Conservation (phyloP, 2,888 invertebrate genomes). For the Apodemia mormo region DNA sequence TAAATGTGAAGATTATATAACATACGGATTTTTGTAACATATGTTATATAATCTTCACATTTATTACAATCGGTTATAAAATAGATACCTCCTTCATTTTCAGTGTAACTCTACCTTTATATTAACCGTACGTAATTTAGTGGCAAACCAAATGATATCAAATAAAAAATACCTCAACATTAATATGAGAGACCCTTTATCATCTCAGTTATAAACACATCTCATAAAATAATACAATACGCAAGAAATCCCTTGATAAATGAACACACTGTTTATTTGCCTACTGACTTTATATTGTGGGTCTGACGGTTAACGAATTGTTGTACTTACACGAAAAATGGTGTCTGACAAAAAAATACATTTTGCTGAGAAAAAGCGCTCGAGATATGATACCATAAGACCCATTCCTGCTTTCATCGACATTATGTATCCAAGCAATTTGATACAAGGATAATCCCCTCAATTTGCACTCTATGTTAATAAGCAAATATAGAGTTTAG, state of each 20-base stretch:
- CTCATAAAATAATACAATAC: conserved; percentile 13
- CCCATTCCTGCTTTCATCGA: not conserved
- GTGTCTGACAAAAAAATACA: conserved; percentile 26
- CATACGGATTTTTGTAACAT: no score
- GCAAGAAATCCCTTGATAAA: conserved; percentile 11
- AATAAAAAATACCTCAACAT: conserved; percentile 2
- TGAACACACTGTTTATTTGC: conserved; percentile 47
- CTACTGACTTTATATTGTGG: conserved; percentile 50
- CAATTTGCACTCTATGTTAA: not conserved
- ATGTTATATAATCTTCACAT: no score
- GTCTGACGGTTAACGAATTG: conserved; percentile 55
- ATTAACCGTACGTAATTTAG: not conserved
- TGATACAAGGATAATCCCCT: not conserved
- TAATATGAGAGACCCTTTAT: conserved; percentile 14
- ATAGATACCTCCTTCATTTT: no score
- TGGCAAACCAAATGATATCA: not conserved
- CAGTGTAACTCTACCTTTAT: not conserved
- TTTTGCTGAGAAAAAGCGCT: conserved; percentile 14
- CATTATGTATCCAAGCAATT: not conserved
- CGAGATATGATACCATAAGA: conserved; percentile 3
- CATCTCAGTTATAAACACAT: conserved; percentile 11
- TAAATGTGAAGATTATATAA: no score
- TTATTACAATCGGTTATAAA: no score
- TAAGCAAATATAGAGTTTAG: no score
- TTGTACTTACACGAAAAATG: conserved; percentile 41